Percentiles rank a stretch among this genome's conserved stretches.
These are phyloP conservation scores for Nettapus auritus DNA, from an alignment of 2,113 vertebrate species.

Conservation along the genomic window DNA sequence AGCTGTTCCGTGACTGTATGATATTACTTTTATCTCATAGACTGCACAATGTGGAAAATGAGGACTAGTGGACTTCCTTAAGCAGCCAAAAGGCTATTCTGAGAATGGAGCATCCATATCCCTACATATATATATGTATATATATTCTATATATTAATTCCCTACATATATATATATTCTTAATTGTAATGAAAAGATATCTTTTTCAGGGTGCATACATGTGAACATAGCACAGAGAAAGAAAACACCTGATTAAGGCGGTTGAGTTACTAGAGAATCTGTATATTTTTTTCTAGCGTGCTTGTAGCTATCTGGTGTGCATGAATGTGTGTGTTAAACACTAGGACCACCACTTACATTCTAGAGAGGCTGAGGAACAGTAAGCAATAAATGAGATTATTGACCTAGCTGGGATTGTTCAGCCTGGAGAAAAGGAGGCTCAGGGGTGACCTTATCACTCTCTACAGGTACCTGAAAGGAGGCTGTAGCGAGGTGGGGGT, in stretches of 20 bases:
- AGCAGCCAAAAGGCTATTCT: background rate
- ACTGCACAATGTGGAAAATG: background rate
- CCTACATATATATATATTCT: background rate
- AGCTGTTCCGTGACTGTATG: background rate
- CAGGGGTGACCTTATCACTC: no score
- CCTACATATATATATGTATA: background rate
- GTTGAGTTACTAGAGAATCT: background rate
- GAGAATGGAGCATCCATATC: background rate
- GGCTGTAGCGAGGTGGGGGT: no score
- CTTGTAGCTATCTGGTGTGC: background rate
- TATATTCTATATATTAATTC: no score
- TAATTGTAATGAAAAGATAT: background rate
- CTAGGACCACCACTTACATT: background rate
- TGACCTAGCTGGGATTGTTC: no score
- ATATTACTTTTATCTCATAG: conserved; percentile 6
- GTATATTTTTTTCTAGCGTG: background rate
- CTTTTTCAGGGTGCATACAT: background rate
- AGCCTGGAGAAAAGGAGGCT: no score
- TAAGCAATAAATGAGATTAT: background rate
- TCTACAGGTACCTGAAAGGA: no score
- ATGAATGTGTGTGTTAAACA: background rate
- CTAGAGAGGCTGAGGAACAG: background rate
- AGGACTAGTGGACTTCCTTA: background rate
- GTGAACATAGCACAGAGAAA: background rate
- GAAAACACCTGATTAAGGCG: background rate